These are phyloP conservation scores for Tetragonisca angustula DNA, from an alignment of 2,888 invertebrate genomes.

Conservation along the genomic window DNA sequence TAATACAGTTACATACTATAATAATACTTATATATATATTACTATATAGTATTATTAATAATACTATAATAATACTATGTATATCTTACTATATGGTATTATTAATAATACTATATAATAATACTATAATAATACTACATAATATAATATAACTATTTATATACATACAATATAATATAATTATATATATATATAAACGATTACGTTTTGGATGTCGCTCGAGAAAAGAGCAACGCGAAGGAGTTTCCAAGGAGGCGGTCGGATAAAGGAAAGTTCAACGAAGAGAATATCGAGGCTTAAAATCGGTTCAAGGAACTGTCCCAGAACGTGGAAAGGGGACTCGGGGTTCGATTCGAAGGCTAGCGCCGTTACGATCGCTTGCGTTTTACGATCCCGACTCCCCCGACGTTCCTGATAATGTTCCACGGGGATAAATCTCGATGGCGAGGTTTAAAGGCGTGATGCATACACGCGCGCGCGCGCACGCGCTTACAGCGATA, in stretches of 20 bases:
- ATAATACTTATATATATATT: no score
- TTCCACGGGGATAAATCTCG: slow-evolving; percentile 59
- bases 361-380: slow-evolving; percentile 36
- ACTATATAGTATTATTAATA: neutral
- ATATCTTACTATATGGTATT: no score
- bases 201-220: neutral
- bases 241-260: neutral
- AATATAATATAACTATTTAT: no score
- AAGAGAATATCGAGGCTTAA: neutral
- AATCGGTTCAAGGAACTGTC: slow-evolving; percentile 27
- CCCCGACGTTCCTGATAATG: slow-evolving; percentile 55
- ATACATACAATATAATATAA: no score
- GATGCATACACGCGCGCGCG: slow-evolving; percentile 24
- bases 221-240: neutral
- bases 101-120: no score
- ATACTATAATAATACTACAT: no score
- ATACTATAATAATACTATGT: no score
- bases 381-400: slow-evolving; percentile 58
- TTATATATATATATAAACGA: no score
- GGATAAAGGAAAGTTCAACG: slow-evolving; percentile 18
- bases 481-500: slow-evolving; percentile 5
- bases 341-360: slow-evolving; percentile 43
- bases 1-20: no score
- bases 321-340: neutral
- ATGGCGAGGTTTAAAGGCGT: slow-evolving; percentile 38